Evolutionary conservation across 64 coral and sea anemone genomes (phyloP), one percentile per base, ranked within the genome.

Genomic region (Pocillopora damicornis): DNA sequence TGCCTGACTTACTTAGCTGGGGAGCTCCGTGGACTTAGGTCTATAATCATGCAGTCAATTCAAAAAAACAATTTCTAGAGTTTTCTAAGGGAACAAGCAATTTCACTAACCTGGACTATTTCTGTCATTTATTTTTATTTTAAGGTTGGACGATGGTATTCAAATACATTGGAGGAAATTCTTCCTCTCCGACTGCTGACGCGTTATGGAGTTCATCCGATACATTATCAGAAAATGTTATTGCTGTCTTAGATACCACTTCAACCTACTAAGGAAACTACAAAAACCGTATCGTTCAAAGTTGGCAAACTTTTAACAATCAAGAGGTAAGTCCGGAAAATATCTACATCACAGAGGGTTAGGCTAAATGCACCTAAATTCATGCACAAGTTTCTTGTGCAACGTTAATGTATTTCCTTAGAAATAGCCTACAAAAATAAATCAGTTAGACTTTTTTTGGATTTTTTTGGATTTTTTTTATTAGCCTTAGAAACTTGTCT

Each of bases 131-230:
- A 15, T 11, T 68, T 68, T 15, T 15, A 5, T 68, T 68, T 68
- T 68, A 35, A 87, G 84, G 56, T 23, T 87, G 71, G 84, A 87
- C 84, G 20, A 87, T 87, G 84, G 11, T 87, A 51, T 87, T 87
- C 23, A 87, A 87, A 58, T 17, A n/a, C 1, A 71, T 75, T 35
- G 57, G 69, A 25, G 84, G 84, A 17, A 22, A 75, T 73, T 11
- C 35, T 76, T n/a, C 64, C 13, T 23, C 74, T 15, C 13, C 34
- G 1, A 42, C 11, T 14, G 23, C 16, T 17, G 5, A 36, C 34
- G 15, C 9, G 13, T 76, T 76, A 23, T 76, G 74, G 74, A 16
- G 34, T 37, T 36, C 74, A 76, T 37, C 74, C 2, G 9, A 42
- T 15, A 37, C 74, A 37, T 36, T 18, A 17, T 20, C 74, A 15